Percentiles rank a stretch among this genome's conserved stretches.
Conservation (phyloP, 2,113 vertebrate species). For the Esox niger region DNA sequence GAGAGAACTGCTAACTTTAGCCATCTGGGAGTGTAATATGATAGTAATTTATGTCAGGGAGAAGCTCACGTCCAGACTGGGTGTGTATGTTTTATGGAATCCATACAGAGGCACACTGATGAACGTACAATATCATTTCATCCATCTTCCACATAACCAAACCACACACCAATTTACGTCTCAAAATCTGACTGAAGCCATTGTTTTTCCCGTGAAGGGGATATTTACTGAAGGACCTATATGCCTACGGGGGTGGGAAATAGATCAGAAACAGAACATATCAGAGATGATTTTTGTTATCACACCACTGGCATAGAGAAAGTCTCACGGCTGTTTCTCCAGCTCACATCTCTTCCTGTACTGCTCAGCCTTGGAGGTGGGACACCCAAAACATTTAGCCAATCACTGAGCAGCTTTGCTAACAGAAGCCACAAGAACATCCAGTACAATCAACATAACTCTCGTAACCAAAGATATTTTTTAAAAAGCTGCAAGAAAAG, state of each 20-base stretch:
- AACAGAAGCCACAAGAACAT: constrained; percentile 39
- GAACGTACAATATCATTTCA: constrained; percentile 29
- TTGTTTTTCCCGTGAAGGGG: constrained; percentile 31
- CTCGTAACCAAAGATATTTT: constrained; percentile 65
- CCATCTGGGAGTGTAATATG: no score
- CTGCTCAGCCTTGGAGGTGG: constrained; percentile 18
- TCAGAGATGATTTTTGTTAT: constrained; percentile 42
- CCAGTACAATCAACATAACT: constrained; percentile 36
- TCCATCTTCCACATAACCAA: constrained; percentile 16
- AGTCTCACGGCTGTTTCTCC: constrained; percentile 23
- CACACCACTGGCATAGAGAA: constrained; percentile 31
- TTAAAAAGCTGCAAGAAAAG: not conserved
- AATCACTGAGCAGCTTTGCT: constrained; percentile 26
- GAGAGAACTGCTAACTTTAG: no score
- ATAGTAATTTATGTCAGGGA: no score
- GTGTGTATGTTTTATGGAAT: no score
- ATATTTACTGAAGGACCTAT: constrained; percentile 32
- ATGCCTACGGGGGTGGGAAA: constrained; percentile 27
- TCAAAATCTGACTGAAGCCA: not conserved
- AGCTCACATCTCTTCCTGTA: constrained; percentile 18
- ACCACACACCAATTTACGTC: constrained; percentile 1
- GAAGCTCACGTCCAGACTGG: no score
- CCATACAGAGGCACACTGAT: constrained; percentile 2
- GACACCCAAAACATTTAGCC: constrained; percentile 18
- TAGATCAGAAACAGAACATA: constrained; percentile 23